Percentiles rank a stretch among this genome's conserved stretches.
phyloP scores from a whole-genome alignment of 2,113 vertebrate genomes.

The Mustela nigripes region DNA sequence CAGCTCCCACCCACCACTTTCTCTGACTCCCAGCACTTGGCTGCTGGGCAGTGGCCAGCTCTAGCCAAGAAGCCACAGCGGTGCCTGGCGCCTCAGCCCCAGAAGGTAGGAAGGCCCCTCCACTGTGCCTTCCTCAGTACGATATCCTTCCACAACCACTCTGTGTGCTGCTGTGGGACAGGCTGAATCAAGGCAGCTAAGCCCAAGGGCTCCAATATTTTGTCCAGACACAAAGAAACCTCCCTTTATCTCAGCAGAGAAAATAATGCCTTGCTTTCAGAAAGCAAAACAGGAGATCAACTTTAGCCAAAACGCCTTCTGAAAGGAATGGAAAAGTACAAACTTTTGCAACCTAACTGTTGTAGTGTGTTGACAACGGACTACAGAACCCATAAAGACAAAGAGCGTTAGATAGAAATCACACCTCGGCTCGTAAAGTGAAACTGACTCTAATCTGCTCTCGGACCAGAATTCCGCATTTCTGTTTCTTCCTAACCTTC shows the following conservation, averaged over 20 bases:
- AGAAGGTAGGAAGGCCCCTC: too few relatives aligned
- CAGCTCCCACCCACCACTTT: too few relatives aligned
- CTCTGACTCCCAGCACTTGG: not conserved
- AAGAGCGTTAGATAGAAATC: not conserved
- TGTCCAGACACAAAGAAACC: not conserved
- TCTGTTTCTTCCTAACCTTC: slow-evolving; percentile 55
- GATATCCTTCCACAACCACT: not conserved
- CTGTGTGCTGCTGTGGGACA: not conserved
- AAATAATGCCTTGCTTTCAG: not conserved
- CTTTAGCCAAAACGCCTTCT: not conserved
- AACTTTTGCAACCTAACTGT: not conserved
- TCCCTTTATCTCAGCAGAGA: not conserved
- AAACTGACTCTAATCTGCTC: not conserved
- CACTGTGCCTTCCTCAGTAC: not conserved
- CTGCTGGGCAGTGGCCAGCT: not conserved
- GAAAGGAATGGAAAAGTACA: not conserved
- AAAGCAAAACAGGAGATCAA: not conserved
- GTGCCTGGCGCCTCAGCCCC: not conserved
- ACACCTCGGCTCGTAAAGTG: not conserved
- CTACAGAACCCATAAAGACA: not conserved
- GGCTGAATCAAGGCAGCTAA: not conserved
- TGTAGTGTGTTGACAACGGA: not conserved
- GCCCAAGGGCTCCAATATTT: not conserved
- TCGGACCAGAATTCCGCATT: not conserved
- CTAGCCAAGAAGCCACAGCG: not conserved